A percentile compares a stretch with the other conserved stretches of the same genome.
These are phyloP conservation scores for Ophion slaviceki DNA, from an alignment of 2,888 invertebrate genomes.

Conservation along the genomic window DNA sequence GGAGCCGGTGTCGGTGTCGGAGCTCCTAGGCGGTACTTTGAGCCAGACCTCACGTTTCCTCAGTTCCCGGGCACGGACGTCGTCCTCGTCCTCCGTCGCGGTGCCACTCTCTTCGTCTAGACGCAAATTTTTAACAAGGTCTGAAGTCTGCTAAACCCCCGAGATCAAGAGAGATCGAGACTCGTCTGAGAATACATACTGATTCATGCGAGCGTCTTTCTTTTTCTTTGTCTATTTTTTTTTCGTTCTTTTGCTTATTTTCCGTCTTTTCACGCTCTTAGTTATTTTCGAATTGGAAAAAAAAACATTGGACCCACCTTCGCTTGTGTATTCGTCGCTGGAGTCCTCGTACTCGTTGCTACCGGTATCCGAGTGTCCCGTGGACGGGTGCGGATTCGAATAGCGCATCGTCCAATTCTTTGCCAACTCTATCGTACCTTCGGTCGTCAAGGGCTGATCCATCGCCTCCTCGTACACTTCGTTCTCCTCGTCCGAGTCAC, in stretches of 20 bases:
- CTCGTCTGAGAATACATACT: constrained; percentile 70
- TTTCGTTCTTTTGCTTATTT: constrained; percentile 52
- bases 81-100: constrained; percentile 90
- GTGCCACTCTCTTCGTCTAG: constrained; percentile 88
- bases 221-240: constrained; percentile 23
- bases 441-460: constrained; percentile 87
- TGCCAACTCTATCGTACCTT: constrained; percentile 88
- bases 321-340: constrained; percentile 83
- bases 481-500: constrained; percentile 88
- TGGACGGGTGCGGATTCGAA: constrained; percentile 80
- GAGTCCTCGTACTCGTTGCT: constrained; percentile 84
- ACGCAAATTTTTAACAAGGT: constrained; percentile 73
- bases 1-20: constrained; percentile 87
- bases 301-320: constrained; percentile 74
- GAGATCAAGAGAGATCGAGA: constrained; percentile 68
- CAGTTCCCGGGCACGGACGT: constrained; percentile 88
- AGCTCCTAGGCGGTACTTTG: constrained; percentile 86
- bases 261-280: constrained; percentile 51
- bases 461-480: constrained; percentile 89
- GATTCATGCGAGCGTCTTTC: constrained; percentile 56
- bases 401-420: constrained; percentile 88
- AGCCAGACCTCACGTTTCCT: constrained; percentile 89
- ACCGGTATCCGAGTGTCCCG: constrained; percentile 82
- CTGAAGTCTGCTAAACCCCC: constrained; percentile 71
- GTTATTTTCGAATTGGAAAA: constrained; percentile 16